Evolutionary conservation across 2,113 vertebrate species (phyloP).

Genomic region (Leucosticte australis): DNA sequence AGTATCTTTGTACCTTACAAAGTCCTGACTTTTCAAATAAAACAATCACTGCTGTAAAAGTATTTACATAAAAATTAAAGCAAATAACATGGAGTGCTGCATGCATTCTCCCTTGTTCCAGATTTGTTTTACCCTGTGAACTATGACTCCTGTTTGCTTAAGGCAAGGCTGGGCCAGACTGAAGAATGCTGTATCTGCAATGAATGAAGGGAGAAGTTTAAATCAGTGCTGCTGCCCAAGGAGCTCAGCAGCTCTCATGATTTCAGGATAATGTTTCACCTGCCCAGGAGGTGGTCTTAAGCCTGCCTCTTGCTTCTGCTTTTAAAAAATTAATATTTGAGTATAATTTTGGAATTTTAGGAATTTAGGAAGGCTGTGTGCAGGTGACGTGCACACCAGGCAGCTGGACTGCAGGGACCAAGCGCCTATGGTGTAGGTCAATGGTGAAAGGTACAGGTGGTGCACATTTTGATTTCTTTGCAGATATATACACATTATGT

Average conservation of each 20-base stretch:
- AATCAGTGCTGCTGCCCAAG: not conserved
- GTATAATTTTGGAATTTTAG: not conserved
- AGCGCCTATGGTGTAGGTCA: not conserved
- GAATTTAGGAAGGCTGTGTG: not conserved
- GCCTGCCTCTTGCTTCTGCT: not conserved
- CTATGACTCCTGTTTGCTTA: conserved; percentile 44
- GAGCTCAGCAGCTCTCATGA: not conserved
- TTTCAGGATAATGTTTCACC: not conserved
- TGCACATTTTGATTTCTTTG: not conserved
- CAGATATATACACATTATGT: rapidly evolving
- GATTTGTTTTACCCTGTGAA: conserved; percentile 2
- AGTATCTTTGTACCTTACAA: conserved; percentile 46
- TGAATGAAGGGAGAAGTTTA: not conserved
- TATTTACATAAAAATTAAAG: conserved; percentile 52
- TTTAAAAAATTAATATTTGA: not conserved
- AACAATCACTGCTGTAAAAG: conserved; percentile 31
- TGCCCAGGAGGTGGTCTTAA: not conserved
- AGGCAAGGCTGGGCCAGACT: not conserved
- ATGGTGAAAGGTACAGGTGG: not conserved
- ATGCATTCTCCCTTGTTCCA: not conserved
- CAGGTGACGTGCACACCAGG: too few species aligned
- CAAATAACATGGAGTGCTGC: conserved; percentile 4
- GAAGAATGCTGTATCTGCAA: not conserved
- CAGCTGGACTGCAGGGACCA: not conserved
- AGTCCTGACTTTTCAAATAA: conserved; percentile 47